Conservation (phyloP, 1,140 invertebrate genomes). For the Drosophila lacertosa region DNA sequence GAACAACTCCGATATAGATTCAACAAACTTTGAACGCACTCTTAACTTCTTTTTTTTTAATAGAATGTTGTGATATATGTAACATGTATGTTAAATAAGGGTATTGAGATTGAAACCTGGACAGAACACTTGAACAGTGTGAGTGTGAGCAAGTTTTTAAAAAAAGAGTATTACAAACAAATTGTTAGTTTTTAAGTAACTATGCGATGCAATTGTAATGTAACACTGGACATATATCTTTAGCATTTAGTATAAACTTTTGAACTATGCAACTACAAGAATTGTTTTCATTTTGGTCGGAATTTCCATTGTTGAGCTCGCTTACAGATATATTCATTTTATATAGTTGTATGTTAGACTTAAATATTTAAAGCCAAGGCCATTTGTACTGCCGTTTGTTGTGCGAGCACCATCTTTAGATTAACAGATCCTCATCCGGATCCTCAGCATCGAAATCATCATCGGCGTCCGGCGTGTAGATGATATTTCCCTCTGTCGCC, state of each 20-base stretch:
- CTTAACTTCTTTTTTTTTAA: slow-evolving; percentile 10
- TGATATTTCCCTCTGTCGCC: slow-evolving; percentile 84
- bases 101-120: slow-evolving; percentile 5
- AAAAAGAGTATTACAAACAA: slow-evolving; percentile 41
- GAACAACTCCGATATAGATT: slow-evolving; percentile 5
- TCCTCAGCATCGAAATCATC: slow-evolving; percentile 87
- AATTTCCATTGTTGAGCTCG: slow-evolving; percentile 33
- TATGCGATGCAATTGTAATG: slow-evolving; percentile 47
- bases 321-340: slow-evolving; percentile 27
- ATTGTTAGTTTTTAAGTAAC: slow-evolving; percentile 43
- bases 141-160: slow-evolving; percentile 12
- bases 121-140: neutral
- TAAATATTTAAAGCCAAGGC: slow-evolving; percentile 77
- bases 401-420: slow-evolving; percentile 48
- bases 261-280: slow-evolving; percentile 37
- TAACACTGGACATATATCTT: slow-evolving; percentile 42
- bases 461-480: slow-evolving; percentile 85
- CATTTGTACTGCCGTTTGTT: slow-evolving; percentile 74
- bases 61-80: slow-evolving; percentile 49
- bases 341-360: slow-evolving; percentile 28
- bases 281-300: slow-evolving; percentile 19
- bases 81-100: slow-evolving; percentile 12
- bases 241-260: slow-evolving; percentile 47
- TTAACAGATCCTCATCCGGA: slow-evolving; percentile 84
- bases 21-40: slow-evolving; percentile 3